Evolutionary conservation across 2,797 vertebrate genomes (phyloP), one percentile per base, ranked within the genome.

Genomic region (Microchirus variegatus): DNA sequence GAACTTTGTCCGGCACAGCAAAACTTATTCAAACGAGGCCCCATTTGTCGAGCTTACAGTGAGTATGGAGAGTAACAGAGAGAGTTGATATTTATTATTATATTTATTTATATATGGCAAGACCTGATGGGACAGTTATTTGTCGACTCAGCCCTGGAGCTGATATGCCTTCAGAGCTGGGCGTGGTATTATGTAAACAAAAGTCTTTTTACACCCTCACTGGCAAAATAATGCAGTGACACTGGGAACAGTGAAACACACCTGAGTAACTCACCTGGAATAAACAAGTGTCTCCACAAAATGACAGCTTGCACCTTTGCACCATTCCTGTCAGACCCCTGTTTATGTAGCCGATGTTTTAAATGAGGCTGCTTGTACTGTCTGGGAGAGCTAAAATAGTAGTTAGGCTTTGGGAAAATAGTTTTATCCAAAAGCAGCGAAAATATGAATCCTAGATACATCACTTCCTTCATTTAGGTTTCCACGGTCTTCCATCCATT

Each of bases 121-220:
- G 40, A 50, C 51, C n/a, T 5, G 10, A 78, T 55, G 31, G 37
- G 31, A 54, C 17, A 53, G 49, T 41, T 59, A 45, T 73, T 78
- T 63, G 52, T 58, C 6, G 18, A 18, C 63, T 67, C 53, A 44
- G 56, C 22, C n/a, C 22, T 31, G 5, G 6, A 63, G 62, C 15
- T 47, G 35, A 62, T 37, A 47, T 9, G 37, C 36, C 51, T 62
- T 36, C 1, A 59, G 43, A 18, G 14, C 50, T 17, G 22, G 73
- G 75, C 55, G 72, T 72, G 70, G 16, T 9, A 10, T 47, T 65
- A 42, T 51, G 13, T 63, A 61, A 76, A 76, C 47, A 65, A n/a
- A 3, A 1, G 13, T 10, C 36, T 38, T 67, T 51, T 65, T 12
- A 50, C 3, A 36, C 46, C 6, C 1, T 60, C 10, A 5, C 16